A percentile compares a stretch with the other conserved stretches of the same genome.
Conservation (phyloP, 2,113 vertebrate species). For the Lepisosteus osseus region DNA sequence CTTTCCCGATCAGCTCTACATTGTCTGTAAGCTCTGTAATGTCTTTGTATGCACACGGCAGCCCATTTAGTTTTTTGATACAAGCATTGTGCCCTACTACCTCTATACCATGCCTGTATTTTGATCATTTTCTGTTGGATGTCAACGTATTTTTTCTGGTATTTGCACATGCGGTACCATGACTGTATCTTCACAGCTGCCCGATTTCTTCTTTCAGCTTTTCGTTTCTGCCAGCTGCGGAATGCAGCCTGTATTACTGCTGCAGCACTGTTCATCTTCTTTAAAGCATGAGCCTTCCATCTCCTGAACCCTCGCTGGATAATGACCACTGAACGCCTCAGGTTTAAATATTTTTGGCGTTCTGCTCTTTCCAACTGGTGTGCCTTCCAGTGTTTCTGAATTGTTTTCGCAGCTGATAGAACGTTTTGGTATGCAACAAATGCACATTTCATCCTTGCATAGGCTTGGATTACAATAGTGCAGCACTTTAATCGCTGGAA, state of each 20-base stretch:
- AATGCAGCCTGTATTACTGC: slow-evolving; percentile 72
- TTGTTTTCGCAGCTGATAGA: slow-evolving; percentile 55
- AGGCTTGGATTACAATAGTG: slow-evolving; percentile 69
- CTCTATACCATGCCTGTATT: slow-evolving; percentile 62
- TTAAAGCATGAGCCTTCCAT: slow-evolving; percentile 60
- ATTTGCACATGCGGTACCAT: slow-evolving; percentile 70
- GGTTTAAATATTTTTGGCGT: slow-evolving; percentile 44
- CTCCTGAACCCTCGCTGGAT: slow-evolving; percentile 72
- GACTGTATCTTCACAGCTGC: slow-evolving; percentile 78
- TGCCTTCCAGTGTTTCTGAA: slow-evolving; percentile 68
- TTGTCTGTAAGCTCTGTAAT: slow-evolving; percentile 46
- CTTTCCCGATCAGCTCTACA: slow-evolving; percentile 30
- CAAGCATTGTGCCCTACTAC: slow-evolving; percentile 35
- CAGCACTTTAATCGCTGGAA: slow-evolving; percentile 63
- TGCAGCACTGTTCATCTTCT: slow-evolving; percentile 52
- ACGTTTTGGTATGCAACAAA: slow-evolving; percentile 54
- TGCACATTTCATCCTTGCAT: slow-evolving; percentile 70
- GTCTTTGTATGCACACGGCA: slow-evolving; percentile 49
- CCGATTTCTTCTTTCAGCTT: slow-evolving; percentile 30
- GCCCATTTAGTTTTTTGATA: slow-evolving; percentile 40
- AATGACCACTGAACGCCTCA: slow-evolving; percentile 54
- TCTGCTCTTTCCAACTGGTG: slow-evolving; percentile 50
- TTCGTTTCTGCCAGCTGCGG: slow-evolving; percentile 59
- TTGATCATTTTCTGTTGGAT: slow-evolving; percentile 38
- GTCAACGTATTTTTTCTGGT: slow-evolving; percentile 35